Evolutionary conservation across 2,113 vertebrate species (phyloP), one percentile per base, ranked within the genome.

Genomic region (Pipra filicauda): DNA sequence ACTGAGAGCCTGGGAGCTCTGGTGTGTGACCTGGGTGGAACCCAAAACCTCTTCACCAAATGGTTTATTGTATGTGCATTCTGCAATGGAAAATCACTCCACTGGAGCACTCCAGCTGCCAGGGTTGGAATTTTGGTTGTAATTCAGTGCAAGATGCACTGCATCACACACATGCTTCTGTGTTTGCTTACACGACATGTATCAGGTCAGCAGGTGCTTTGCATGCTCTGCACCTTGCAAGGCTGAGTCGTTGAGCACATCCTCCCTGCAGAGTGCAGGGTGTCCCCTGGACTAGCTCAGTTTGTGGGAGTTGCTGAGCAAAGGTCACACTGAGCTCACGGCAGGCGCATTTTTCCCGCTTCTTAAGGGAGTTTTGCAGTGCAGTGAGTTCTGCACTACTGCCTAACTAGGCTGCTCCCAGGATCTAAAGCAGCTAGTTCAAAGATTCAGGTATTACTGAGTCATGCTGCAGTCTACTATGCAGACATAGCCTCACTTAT

Each of bases 341-440:
- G 28, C 67, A 83, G 58, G 33, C 0, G 2, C 8, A 14, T 62
- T 83, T 65, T 39, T 49, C 46, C 43, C 75, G 52, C 49, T 83
- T n/a, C 37, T 83, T 57, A 33, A 43, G 44, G 0, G 0, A 55
- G n/a, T 69, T 69, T 44, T 69, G n/a, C 49, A 86, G 23, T n/a
- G 57, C 74, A 33, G 28, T 18, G 31, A 59, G 51, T 54, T 86
- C 69, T 77, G 28, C 1, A n/a, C n/a, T n/a, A n/a, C n/a, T n/a
- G n/a, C 52, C 70, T n/a, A 43, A n/a, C 64, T 20, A 79, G 67
- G 83, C 62, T 61, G 57, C 35, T 71, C 59, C 66, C 52, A 69
- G 41, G 16, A 27, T 52, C 48, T 82, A 14, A 69, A 91, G 16
- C 1, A 88, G 27, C 30, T 30, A 8, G 5, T 57, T 82, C 65